Conservation (phyloP, 2,888 invertebrate species). For the Tribolium freemani region DNA sequence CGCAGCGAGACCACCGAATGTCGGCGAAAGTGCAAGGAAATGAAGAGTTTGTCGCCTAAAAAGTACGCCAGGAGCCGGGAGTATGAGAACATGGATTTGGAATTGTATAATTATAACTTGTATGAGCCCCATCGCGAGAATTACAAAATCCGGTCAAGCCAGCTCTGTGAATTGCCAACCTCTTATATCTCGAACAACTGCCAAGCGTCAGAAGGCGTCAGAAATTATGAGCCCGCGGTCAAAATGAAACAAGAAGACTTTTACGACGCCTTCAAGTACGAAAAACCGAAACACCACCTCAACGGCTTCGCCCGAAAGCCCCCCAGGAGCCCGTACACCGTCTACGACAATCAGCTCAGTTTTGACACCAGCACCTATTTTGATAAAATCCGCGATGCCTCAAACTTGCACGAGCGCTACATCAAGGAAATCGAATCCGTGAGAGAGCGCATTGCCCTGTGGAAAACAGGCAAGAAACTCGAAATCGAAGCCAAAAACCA, state of each 20-base stretch:
- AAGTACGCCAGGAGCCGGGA: constrained; percentile 58
- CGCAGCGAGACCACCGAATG: constrained; percentile 64
- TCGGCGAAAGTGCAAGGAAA: constrained; percentile 63
- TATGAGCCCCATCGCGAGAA: constrained; percentile 32
- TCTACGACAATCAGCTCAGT: constrained; percentile 43
- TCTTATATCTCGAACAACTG: constrained; percentile 66
- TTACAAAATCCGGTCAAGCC: constrained; percentile 59
- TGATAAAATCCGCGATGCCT: constrained; percentile 58
- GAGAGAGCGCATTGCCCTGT: constrained; percentile 59
- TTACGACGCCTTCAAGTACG: constrained; percentile 13
- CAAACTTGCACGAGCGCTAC: constrained; percentile 59
- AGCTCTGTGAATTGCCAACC: constrained; percentile 64
- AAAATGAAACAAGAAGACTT: constrained; percentile 40
- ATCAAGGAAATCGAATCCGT: constrained; percentile 61
- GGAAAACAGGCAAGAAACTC: constrained; percentile 49
- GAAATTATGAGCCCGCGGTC: constrained; percentile 54
- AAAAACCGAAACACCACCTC: constrained; percentile 48
- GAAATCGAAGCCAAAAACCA: constrained; percentile 5
- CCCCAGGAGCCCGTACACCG: background rate
- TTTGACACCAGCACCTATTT: constrained; percentile 64
- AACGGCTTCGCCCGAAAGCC: constrained; percentile 5
- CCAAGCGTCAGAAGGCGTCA: constrained; percentile 57
- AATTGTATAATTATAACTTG: constrained; percentile 59
- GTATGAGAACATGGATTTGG: constrained; percentile 65
- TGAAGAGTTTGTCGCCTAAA: constrained; percentile 57